Evolutionary conservation across 2,113 vertebrate genomes (phyloP), one percentile per base, ranked within the genome.

Genomic region (Copsychus sechellarum): DNA sequence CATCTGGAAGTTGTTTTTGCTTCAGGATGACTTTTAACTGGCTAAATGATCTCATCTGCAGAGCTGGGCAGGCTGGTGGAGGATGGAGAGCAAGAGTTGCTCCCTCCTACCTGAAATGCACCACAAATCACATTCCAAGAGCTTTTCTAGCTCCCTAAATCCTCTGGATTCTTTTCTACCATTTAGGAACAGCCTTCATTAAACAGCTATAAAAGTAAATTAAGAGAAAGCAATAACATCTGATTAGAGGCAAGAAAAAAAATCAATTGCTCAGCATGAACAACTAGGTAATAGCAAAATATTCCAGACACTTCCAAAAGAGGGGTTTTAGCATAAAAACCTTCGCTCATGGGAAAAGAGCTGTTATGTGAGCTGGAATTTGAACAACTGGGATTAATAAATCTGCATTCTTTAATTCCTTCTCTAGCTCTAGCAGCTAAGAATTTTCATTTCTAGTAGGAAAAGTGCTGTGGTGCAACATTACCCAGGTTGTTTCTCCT

Each of bases 1-100:
- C 90, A 96, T 95, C 93, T 96, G 94, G 94, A 96, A 96, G 53
- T 33, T 42, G 40, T 42, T 96, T 89, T 85, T 83, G 43, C 79
- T 67, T 83, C 40, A 64, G 88, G 66, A 83, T 14, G 20, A 29
- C 47, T 88, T 96, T 90, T 82, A 88, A 70, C 62, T 85, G 84
- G 38, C 29, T 92, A 78, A 95, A 88, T 78, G 67, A 25, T 90
- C 76, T 96, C 88, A 89, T 94, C 90, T 95, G 85, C 33, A 45
- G 62, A n/a, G 50, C 42, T 62, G 54, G 21, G 31, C 20, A 82
- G 84, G 23, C 34, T 85, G 81, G 42, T 4, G 4, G 14, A 92
- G 20, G 64, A 66, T 8, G 17, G 47, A 66, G 60, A 84, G 22
- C 67, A 62, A 26, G 50, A 83, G 45, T 22, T 77, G 10, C 48